phyloP scores from a whole-genome alignment of 2,797 vertebrate species.

The Hyperoplus lanceolatus region DNA sequence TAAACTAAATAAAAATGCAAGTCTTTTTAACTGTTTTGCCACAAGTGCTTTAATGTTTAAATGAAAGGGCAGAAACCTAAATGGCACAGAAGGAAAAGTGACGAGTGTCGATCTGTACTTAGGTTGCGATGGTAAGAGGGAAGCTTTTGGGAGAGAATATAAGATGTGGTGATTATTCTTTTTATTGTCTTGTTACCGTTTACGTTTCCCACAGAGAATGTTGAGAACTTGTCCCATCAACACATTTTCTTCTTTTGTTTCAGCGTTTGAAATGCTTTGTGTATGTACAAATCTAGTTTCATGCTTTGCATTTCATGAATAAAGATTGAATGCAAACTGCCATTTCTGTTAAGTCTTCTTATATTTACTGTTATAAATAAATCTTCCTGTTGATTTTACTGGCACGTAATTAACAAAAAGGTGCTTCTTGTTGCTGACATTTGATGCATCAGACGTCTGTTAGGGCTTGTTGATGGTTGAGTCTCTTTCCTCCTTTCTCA shows the following conservation, averaged over 20 bases:
- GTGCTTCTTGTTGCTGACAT: neutral
- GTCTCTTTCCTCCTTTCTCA: neutral
- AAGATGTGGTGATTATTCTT: conserved; percentile 39
- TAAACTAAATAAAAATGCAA: conserved; percentile 57
- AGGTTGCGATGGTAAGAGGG: conserved; percentile 3
- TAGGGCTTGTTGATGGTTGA: neutral
- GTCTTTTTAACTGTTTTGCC: conserved; percentile 74
- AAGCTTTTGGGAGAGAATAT: conserved; percentile 24
- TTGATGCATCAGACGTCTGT: too few relatives aligned
- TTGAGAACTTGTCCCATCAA: neutral
- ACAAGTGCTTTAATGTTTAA: conserved; percentile 85
- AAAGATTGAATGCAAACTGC: conserved; percentile 72
- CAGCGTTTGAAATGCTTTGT: conserved; percentile 62
- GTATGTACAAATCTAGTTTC: conserved; percentile 67
- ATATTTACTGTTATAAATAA: neutral
- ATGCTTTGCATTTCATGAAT: conserved; percentile 78
- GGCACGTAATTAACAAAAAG: neutral
- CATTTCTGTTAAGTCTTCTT: neutral
- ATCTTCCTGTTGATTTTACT: neutral
- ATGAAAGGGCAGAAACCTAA: conserved; percentile 16
- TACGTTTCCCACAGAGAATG: conserved; percentile 20
- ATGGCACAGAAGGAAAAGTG: neutral
- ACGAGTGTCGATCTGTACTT: neutral
- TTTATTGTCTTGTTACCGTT: conserved; percentile 43
- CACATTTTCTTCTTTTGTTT: conserved; percentile 48